Evolutionary conservation across 2,888 invertebrate species (phyloP), one percentile per base, ranked within the genome.

Genomic region (Drosophila nr. fundita): DNA sequence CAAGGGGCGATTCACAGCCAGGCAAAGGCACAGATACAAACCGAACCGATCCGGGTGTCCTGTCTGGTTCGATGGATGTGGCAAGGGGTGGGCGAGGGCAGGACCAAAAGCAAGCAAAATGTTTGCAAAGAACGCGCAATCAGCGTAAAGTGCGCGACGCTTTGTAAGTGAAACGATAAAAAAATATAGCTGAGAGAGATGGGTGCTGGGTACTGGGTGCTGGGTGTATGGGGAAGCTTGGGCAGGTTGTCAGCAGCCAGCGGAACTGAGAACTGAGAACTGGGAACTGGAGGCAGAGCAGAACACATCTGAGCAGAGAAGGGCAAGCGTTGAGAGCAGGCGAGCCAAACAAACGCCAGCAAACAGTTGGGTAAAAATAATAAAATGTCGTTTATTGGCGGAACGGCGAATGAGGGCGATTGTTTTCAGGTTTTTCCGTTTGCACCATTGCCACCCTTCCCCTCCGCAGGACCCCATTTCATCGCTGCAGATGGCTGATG

Each of bases 111-210:
- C 75, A 68, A 78, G 81, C 73, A 79, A 84, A 85, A 83, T 79
- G 83, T 83, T 85, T 79, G 86, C 88, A 58, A 58, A 81, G 83
- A 77, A 81, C 87, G 81, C 83, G 87, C 89, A 87, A 87, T 87
- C 87, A 89, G 87, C 89, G 87, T 89, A 89, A 87, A 87, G 85
- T 87, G 81, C 79, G 87, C 86, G 83, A 73, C 87, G 88, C 88
- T 85, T 85, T 85, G 85, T 87, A 85, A 87, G 86, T 87, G 83
- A 87, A 87, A 83, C 85, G 88, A 87, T 87, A 85, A 84, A 83
- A 81, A 73, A 60, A 29, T 10, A 50, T 45, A 18, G 45, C 42
- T 48, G 27, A 11, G 45, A 15, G 45, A 27, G 36, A 24, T 27
- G 27, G 24, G 36, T 27, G 3, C 6, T 10, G 30, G 27, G 27